Evolutionary conservation across 2,113 vertebrate genomes (phyloP).

Genomic region (Hippoglossus stenolepis): DNA sequence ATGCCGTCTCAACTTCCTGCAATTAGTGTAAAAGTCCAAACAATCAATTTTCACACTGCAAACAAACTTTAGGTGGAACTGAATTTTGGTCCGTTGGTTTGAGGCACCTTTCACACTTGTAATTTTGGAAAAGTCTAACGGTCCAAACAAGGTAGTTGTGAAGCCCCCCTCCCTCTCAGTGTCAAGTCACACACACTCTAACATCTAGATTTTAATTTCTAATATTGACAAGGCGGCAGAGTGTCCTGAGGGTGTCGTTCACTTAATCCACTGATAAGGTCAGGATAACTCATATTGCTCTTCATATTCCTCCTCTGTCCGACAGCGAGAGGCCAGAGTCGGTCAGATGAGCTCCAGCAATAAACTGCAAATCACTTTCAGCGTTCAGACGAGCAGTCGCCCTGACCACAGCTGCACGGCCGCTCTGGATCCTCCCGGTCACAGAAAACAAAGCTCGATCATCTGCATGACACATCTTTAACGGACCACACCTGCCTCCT

Average conservation of each 20-base stretch:
- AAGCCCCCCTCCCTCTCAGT: neutral
- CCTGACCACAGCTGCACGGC: conserved; percentile 26
- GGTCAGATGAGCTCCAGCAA: conserved; percentile 44
- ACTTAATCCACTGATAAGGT: conserved; percentile 63
- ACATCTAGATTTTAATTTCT: conserved; percentile 12
- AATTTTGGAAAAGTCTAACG: neutral
- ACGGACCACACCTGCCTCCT: conserved; percentile 59
- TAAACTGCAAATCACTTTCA: conserved; percentile 67
- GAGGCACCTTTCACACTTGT: neutral
- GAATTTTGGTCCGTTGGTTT: no score
- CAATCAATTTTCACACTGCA: no score
- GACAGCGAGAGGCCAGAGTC: conserved; percentile 39
- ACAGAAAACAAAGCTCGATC: conserved; percentile 44
- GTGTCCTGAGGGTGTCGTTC: conserved; percentile 47
- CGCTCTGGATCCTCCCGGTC: conserved; percentile 53
- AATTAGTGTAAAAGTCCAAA: no score
- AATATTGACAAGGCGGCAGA: conserved; percentile 41
- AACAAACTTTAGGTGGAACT: no score
- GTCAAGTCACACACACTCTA: conserved; percentile 39
- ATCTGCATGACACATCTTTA: conserved; percentile 44
- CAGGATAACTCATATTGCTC: conserved; percentile 53
- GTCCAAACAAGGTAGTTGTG: neutral
- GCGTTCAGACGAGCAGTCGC: conserved; percentile 34
- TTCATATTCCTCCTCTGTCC: conserved; percentile 41
- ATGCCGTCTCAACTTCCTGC: no score